Base-by-base conservation (phyloP, 2,113 vertebrate genomes). In the Lepisosteus osseus region DNA sequence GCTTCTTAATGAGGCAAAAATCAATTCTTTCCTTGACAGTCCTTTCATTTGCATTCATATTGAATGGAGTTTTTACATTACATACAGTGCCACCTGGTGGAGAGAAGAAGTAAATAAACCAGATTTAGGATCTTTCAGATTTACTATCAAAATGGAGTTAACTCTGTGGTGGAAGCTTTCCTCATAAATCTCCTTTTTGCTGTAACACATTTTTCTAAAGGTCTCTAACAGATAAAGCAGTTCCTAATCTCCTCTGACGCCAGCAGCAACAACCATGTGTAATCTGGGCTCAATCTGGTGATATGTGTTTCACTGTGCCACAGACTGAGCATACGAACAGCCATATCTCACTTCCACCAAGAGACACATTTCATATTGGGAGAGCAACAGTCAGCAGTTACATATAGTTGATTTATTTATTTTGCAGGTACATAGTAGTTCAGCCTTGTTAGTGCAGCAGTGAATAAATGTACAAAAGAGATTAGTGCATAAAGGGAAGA, bases 181-280 rank as follows among this genome's bases (percentile, higher is more conserved):
- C 47, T 51, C 47, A 51, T 51, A 51, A 51, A 51, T 51, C 47
- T 51, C 9, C 9, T 51, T 51, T 51, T 51, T 51, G 5, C 47
- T 51, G 47, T 5, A 51, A 9, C 64, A 47, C 43, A 66, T 41
- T 66, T 42, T 66, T 51, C 9, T 9, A 29, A 29, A 29, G 29
- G 29, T 29, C 5, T 51, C 47, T 51, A 6, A 9, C 47, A 51
- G 47, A 51, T 51, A 51, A 51, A 51, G 47, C 47, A 51, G 47
- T 51, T 51, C 9, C 3, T 44, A 15, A 67, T 67, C 71, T 67
- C 54, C 71, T 72, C 64, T 67, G 15, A 64, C 47, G 55, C 42
- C 11, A 73, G 51, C 65, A 72, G 65, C 65, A 43, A 64, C 59
- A 9, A 55, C 65, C 5, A 61, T 64, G 71, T 59, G 71, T 67